Conservation (phyloP, 2,113 vertebrate genomes). For the Phrynosoma platyrhinos region DNA sequence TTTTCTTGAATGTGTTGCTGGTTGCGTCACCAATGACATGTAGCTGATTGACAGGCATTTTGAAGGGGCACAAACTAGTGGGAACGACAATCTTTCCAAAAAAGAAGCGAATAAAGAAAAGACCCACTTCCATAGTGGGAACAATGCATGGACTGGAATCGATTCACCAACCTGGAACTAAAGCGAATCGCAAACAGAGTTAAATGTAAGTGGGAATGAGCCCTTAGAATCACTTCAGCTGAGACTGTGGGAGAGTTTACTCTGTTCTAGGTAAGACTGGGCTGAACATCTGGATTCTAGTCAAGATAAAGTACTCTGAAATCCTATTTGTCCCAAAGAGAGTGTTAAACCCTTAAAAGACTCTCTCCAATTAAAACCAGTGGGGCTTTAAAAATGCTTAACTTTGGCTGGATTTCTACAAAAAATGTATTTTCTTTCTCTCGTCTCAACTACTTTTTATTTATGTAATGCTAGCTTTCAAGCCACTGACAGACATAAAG, state of each 20-base stretch:
- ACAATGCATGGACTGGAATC: too few relatives aligned
- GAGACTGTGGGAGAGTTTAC: not conserved
- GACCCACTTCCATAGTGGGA: too few relatives aligned
- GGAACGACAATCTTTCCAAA: too few relatives aligned
- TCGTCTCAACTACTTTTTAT: too few relatives aligned
- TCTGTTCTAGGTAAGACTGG: not conserved
- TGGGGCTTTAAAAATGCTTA: not conserved
- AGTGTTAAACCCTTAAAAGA: not conserved
- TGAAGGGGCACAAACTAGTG: too few relatives aligned
- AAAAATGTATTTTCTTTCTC: not conserved
- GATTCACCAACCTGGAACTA: too few relatives aligned
- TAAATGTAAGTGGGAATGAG: too few relatives aligned
- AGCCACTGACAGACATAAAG: not conserved
- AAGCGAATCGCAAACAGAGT: too few relatives aligned
- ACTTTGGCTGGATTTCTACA: not conserved
- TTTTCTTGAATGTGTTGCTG: too few relatives aligned
- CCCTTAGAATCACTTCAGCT: not conserved
- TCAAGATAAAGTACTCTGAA: not conserved
- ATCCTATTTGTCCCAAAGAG: not conserved
- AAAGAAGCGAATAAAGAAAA: too few relatives aligned
- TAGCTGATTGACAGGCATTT: too few relatives aligned
- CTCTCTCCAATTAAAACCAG: not conserved
- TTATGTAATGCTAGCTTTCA: not conserved
- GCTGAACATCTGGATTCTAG: not conserved
- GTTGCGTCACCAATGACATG: too few relatives aligned